A percentile compares a stretch with the other conserved stretches of the same genome.
Evolutionary conservation across 2,888 invertebrate species (phyloP).

Genomic region (Leucophora obtusa): DNA sequence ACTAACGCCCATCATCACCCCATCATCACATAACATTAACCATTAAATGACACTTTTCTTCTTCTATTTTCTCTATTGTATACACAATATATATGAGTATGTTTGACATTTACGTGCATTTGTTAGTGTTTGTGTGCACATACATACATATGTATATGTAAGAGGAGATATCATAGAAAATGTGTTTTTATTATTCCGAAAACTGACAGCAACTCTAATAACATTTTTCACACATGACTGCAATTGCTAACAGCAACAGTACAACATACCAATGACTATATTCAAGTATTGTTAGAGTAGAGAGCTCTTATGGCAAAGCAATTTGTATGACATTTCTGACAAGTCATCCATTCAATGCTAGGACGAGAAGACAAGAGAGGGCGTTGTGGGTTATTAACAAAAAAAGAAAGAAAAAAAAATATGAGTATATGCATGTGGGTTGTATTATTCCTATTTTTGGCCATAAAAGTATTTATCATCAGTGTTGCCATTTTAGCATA

Average conservation of each 20-base stretch:
- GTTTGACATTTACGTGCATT: slow-evolving; percentile 28
- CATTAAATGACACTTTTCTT: slow-evolving; percentile 60
- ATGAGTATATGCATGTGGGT: slow-evolving; percentile 10
- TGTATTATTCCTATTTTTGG: slow-evolving; percentile 25
- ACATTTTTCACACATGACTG: slow-evolving; percentile 69
- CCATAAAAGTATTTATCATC: slow-evolving; percentile 45
- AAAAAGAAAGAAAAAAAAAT: slow-evolving; percentile 35
- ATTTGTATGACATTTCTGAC: slow-evolving; percentile 68
- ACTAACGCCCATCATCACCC: slow-evolving; percentile 34
- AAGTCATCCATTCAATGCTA: slow-evolving; percentile 66
- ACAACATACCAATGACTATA: slow-evolving; percentile 22
- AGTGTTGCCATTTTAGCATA: too few relatives aligned
- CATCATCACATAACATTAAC: slow-evolving; percentile 52
- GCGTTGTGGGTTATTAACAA: slow-evolving; percentile 53
- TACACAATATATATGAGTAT: slow-evolving; percentile 25
- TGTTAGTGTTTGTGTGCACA: slow-evolving; percentile 15
- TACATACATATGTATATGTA: slow-evolving; percentile 10
- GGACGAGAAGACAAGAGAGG: slow-evolving; percentile 26
- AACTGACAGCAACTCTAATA: slow-evolving; percentile 65
- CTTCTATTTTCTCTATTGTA: slow-evolving; percentile 16
- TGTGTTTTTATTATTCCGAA: slow-evolving; percentile 59
- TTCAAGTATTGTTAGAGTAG: slow-evolving; percentile 29
- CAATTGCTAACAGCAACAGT: slow-evolving; percentile 65
- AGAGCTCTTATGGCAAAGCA: slow-evolving; percentile 55
- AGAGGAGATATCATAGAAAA: slow-evolving; percentile 51